Conservation (phyloP, 2,888 invertebrate genomes). For the Athripsodes cinereus region DNA sequence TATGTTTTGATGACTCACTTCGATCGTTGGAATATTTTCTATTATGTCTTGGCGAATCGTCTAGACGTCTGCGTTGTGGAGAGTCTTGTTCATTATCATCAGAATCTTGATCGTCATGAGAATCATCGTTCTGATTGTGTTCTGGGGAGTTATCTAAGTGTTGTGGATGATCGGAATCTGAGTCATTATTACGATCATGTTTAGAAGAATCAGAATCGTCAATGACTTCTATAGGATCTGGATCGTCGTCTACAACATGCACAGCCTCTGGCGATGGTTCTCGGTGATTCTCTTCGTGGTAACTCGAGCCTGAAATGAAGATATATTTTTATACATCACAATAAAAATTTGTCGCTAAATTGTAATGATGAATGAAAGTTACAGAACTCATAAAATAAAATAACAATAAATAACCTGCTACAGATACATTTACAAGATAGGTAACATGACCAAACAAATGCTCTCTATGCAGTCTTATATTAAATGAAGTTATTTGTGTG, state of each 20-base stretch:
- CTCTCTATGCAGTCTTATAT: too few relatives aligned
- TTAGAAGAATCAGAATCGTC: not conserved
- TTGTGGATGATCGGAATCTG: not conserved
- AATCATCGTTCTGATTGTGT: not conserved
- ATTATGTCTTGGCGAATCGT: not conserved
- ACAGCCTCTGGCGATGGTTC: conserved; percentile 3
- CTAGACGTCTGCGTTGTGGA: not conserved
- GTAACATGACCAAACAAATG: too few relatives aligned
- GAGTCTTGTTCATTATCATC: not conserved
- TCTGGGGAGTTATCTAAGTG: not conserved
- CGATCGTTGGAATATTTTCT: not conserved
- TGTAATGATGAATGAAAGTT: not conserved
- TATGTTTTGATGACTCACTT: not conserved
- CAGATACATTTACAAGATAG: too few relatives aligned
- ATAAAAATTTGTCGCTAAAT: too few relatives aligned
- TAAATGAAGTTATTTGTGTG: too few relatives aligned
- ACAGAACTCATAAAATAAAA: not conserved
- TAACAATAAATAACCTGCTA: not conserved
- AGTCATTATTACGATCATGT: not conserved
- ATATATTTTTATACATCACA: too few relatives aligned
- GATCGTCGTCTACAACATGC: not conserved
- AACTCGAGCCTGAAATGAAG: not conserved
- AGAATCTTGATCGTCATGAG: not conserved
- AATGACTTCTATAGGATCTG: not conserved
- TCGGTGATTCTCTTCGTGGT: conserved; percentile 3